Base-by-base conservation (phyloP, 2,797 vertebrate genomes). In the Linurgus olivaceus region DNA sequence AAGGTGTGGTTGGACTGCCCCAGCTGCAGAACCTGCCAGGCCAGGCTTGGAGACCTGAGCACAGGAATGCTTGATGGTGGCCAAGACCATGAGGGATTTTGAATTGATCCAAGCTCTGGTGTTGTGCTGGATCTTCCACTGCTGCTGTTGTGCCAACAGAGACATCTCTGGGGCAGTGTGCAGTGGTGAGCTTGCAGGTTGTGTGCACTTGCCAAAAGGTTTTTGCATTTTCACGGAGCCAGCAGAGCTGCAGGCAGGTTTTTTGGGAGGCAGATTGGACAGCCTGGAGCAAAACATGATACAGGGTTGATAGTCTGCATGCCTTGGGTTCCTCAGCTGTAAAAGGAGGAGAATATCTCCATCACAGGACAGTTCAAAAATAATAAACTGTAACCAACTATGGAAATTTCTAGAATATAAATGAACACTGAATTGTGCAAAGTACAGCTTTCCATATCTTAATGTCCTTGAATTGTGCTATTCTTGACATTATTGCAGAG, bases 161-260 rank as follows among this genome's bases (percentile, higher is more conserved):
- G 23, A 40, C 0, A 0, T 51, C 19, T 59, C 31, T 31, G 35
- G n/a, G 11, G 5, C 47, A 68, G 17, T 4, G 20, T 31, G 13
- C 20, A 31, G 10, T 33, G 28, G 16, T 68, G 25, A 23, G 28
- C 14, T 87, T 72, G 40, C 71, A 48, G 29, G 11, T 72, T 37
- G 52, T 51, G n/a, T 1, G 4, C 37, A 35, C 50, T 62, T 65
- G 25, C 10, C 17, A 25, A 54, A 59, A 67, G 25, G 6, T 31
- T 78, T 79, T 47, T 71, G 13, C 16, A 42, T 57, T 82, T 87
- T 35, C 21, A 38, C 2, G 1, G 35, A 61, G 26, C 4, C 42
- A 61, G 17, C n/a, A 61, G 54, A 75, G 54, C 37, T 68, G 28
- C 14, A 72, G 29, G 10, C 3, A 85, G 18, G 17, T 24, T 26